A percentile compares a stretch with the other conserved stretches of the same genome.
phyloP scores from a whole-genome alignment of 2,113 vertebrate species.

The Barnardius zonarius region DNA sequence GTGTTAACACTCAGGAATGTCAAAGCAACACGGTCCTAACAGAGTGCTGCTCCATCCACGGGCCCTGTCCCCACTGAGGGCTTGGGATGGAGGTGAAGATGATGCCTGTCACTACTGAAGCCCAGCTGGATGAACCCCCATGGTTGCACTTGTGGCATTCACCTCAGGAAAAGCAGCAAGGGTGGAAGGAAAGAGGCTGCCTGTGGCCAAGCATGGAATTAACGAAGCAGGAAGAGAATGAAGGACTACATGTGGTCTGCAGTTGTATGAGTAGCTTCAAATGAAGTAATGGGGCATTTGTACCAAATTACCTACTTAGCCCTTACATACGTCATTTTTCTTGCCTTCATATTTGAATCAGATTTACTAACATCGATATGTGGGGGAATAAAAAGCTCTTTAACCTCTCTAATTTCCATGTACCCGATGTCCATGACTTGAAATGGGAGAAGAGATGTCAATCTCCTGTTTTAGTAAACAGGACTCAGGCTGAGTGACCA shows the following conservation, averaged over 20 bases:
- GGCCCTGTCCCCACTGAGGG: background rate
- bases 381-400: background rate
- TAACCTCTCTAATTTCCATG: background rate
- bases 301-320: background rate
- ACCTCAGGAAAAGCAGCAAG: background rate
- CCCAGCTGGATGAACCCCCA: background rate
- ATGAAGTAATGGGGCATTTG: background rate
- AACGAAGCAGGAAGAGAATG: background rate
- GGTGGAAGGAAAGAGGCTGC: background rate
- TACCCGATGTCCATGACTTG: background rate
- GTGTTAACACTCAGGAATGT: background rate
- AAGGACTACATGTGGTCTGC: background rate
- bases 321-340: background rate
- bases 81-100: rapidly evolving
- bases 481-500: background rate
- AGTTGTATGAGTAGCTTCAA: background rate
- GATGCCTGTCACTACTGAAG: background rate
- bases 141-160: background rate
- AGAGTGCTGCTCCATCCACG: rapidly evolving
- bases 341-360: background rate
- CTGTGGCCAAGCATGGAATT: background rate
- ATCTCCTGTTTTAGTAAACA: background rate
- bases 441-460: background rate
- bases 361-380: background rate
- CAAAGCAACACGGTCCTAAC: background rate